These are phyloP conservation scores for Mystacides longicornis DNA, from an alignment of 2,888 invertebrate genomes.

Conservation along the genomic window DNA sequence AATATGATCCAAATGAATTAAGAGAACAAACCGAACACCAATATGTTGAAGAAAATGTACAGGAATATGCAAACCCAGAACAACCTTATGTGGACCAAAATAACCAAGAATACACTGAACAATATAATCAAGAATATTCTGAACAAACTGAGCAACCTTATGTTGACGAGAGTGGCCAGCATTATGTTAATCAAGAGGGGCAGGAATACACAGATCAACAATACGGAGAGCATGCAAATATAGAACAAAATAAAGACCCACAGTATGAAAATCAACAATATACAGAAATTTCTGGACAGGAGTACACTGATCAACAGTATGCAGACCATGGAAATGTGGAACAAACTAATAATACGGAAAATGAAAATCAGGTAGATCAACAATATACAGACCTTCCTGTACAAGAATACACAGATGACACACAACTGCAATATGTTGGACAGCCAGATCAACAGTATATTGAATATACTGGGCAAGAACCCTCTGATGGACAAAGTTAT, in stretches of 20 bases:
- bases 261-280: no score
- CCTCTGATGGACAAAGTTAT: slow-evolving; percentile 11
- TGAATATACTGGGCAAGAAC: slow-evolving; percentile 4
- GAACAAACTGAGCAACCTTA: background rate
- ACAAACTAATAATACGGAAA: no score
- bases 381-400: background rate
- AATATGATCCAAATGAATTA: slow-evolving; percentile 25
- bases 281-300: background rate
- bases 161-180: background rate
- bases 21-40: slow-evolving; percentile 32
- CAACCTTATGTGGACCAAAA: background rate
- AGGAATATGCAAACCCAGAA: slow-evolving; percentile 8
- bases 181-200: background rate
- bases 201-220: background rate
- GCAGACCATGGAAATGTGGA: background rate
- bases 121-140: background rate
- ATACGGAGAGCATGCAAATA: background rate
- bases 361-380: slow-evolving; percentile 4
- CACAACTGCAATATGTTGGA: slow-evolving; percentile 13
- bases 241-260: background rate
- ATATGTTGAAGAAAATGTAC: slow-evolving; percentile 31
- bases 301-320: background rate
- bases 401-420: background rate
- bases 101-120: background rate
- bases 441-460: background rate